Evolutionary conservation across 1,140 invertebrate species (phyloP).

Genomic region (Neodiprion fabricii): DNA sequence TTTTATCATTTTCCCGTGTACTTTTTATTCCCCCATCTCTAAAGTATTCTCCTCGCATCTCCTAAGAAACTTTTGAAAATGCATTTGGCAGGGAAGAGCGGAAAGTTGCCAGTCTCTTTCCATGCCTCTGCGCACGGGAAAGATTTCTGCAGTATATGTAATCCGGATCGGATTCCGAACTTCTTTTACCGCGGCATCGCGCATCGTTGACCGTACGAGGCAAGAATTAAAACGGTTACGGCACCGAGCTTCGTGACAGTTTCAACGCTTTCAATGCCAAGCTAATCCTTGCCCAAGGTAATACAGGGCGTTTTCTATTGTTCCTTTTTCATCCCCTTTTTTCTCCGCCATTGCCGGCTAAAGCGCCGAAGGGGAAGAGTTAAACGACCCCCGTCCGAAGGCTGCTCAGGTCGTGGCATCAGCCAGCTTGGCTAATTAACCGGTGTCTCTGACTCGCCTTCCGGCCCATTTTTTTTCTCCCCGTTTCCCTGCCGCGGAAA

Average conservation of each 20-base stretch:
- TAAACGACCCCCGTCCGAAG: not conserved
- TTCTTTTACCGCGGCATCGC: not conserved
- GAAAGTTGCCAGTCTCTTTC: too few relatives aligned
- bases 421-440: conserved; percentile 4
- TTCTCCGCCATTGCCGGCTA: not conserved
- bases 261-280: too few relatives aligned
- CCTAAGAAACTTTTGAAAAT: too few relatives aligned
- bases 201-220: not conserved
- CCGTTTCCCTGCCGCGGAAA: not conserved
- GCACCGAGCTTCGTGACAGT: too few relatives aligned
- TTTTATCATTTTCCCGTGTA: too few relatives aligned
- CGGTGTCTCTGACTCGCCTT: not conserved
- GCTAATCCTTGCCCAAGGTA: too few relatives aligned
- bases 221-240: not conserved
- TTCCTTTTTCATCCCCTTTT: not conserved
- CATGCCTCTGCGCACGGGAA: too few relatives aligned
- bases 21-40: too few relatives aligned
- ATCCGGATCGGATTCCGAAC: not conserved
- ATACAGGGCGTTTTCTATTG: not conserved
- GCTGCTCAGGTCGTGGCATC: not conserved
- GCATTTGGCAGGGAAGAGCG: too few relatives aligned
- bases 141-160: too few relatives aligned
- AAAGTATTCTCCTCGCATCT: too few relatives aligned
- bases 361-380: not conserved
- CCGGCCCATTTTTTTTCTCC: not conserved